A percentile compares a stretch with the other conserved stretches of the same genome.
These are phyloP conservation scores for Neosilurus hyrtlii DNA, from an alignment of 2,797 vertebrate species.

Conservation along the genomic window DNA sequence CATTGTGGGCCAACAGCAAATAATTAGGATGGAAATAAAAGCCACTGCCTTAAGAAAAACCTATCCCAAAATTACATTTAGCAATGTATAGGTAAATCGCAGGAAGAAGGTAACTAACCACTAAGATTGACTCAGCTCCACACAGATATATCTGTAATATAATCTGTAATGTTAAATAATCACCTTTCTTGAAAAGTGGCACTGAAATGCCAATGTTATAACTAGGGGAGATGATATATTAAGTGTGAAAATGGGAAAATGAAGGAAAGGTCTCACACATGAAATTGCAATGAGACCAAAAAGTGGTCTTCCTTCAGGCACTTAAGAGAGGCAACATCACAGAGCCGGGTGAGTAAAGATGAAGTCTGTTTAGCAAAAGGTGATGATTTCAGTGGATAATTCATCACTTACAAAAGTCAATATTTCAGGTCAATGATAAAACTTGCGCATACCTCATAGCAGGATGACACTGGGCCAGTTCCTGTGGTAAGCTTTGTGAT, in stretches of 20 bases:
- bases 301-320: slow-evolving; percentile 28
- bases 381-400: slow-evolving; percentile 56
- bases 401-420: slow-evolving; percentile 58
- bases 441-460: slow-evolving; percentile 71
- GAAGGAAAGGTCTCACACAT: slow-evolving; percentile 47
- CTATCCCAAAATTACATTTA: not conserved
- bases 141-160: no score
- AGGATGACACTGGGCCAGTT: slow-evolving; percentile 73
- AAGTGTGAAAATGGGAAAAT: slow-evolving; percentile 44
- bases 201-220: slow-evolving; percentile 17
- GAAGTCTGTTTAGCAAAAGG: slow-evolving; percentile 40
- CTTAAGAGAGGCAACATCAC: slow-evolving; percentile 44
- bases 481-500: slow-evolving; percentile 76
- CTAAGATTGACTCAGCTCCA: not conserved
- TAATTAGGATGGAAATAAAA: not conserved
- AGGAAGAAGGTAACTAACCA: not conserved
- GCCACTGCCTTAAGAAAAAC: not conserved
- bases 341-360: slow-evolving; percentile 57
- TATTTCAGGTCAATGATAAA: slow-evolving; percentile 61
- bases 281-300: slow-evolving; percentile 49
- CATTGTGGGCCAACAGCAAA: not conserved
- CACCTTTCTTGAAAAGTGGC: slow-evolving; percentile 10
- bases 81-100: not conserved
- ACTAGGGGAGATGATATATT: slow-evolving; percentile 37
- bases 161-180: slow-evolving; percentile 1